phyloP scores from a whole-genome alignment of 1,140 invertebrate genomes.

The Tribolium madens region DNA sequence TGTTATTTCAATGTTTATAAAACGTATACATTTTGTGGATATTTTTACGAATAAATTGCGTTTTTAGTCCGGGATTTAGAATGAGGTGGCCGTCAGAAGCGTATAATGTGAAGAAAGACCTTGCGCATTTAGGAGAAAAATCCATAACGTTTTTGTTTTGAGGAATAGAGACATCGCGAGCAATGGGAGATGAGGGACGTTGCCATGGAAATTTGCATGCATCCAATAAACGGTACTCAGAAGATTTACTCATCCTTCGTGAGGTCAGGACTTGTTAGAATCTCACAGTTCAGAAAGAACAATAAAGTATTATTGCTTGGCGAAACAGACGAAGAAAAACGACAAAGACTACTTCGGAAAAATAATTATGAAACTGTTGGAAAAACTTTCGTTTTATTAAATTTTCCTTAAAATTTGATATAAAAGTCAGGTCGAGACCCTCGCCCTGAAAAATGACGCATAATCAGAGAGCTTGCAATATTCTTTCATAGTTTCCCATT shows the following conservation, averaged over 20 bases:
- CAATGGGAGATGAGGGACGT: slow-evolving; percentile 55
- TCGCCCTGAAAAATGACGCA: slow-evolving; percentile 24
- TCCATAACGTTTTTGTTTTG: slow-evolving; percentile 64
- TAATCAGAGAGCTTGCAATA: slow-evolving; percentile 28
- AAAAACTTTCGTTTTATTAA: slow-evolving; percentile 30
- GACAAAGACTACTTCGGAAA: not conserved
- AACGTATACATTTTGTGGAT: too few relatives aligned
- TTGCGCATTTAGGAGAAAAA: slow-evolving; percentile 60
- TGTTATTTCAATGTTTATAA: too few relatives aligned
- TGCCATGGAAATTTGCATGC: slow-evolving; percentile 64
- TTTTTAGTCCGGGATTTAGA: not conserved
- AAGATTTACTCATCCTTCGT: slow-evolving; percentile 50
- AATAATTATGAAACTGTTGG: slow-evolving; percentile 28
- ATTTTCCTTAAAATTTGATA: slow-evolving; percentile 38
- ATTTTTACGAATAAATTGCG: not conserved
- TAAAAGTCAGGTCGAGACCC: not conserved
- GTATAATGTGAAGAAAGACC: slow-evolving; percentile 7
- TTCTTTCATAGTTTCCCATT: slow-evolving; percentile 37
- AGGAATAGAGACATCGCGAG: slow-evolving; percentile 56
- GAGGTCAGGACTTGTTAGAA: slow-evolving; percentile 26
- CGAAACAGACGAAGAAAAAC: slow-evolving; percentile 11
- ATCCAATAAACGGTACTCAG: slow-evolving; percentile 61
- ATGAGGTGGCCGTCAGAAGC: not conserved
- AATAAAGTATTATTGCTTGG: slow-evolving; percentile 20
- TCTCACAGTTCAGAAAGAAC: slow-evolving; percentile 13